Evolutionary conservation across 2,888 invertebrate genomes (phyloP), one percentile per base, ranked within the genome.

Genomic region (Cyclophora punctaria): DNA sequence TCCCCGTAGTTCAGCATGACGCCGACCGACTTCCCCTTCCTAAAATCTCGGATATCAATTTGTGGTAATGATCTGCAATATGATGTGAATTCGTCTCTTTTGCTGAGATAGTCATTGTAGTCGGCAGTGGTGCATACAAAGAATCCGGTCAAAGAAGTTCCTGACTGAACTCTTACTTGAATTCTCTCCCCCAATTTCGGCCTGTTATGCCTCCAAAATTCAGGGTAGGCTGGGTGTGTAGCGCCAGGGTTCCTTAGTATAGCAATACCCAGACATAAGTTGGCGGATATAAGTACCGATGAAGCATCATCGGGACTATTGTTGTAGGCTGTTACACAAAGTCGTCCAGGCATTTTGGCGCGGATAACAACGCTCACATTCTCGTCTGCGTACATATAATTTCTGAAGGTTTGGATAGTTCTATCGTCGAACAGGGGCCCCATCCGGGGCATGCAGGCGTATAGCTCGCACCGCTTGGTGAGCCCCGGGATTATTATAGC

Each of bases 321-420:
- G 20, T 20, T 20, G 20, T 20, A 20, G 20, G 20, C 20, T 20
- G 20, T 20, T 20, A 20, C 20, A 20, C 20, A 20, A 20, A 20
- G 20, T 20, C 20, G 20, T 20, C 20, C 20, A 20, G 20, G 20
- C 20, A 20, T 20, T 20, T 20, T 20, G 20, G 20, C 20, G 20
- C 20, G 20, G 20, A 20, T 20, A 0, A 44, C 46, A 5, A 53
- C 37, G 5, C 48, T 50, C 0, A 53, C 40, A 37, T 48, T 53
- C 48, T 53, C 53, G 44, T 53, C 48, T 0, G 49, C 53, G 20
- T 20, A 20, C 0, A 53, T 34, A 7, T 48, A 53, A 35, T 41
- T 48, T 41, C 44, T 48, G 34, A 53, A 53, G 0, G 53, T 46
- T 2, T 50, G 44, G n/a, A 50, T 44, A 5, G 48, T n/a, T 48